Conservation (phyloP, 2,888 invertebrate species). For the Caradrina clavipalpis region DNA sequence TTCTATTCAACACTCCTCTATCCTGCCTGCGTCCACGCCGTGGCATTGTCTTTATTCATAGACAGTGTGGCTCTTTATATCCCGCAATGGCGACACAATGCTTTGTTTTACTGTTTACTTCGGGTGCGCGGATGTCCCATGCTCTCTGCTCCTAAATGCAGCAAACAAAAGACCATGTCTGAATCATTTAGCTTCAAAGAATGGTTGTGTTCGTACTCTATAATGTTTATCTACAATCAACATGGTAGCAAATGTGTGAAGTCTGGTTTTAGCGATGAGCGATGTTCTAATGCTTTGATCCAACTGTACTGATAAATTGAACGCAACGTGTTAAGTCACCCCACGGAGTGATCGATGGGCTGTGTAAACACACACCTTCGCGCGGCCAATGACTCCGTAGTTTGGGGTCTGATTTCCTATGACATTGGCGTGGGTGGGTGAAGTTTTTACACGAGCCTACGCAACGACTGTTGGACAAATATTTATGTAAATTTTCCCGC, state of each 20-base stretch:
- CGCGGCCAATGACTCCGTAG: conserved; percentile 69
- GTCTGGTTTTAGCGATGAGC: conserved; percentile 35
- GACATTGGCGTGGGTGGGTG: conserved; percentile 66
- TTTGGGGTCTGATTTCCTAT: conserved; percentile 63
- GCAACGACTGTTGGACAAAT: conserved; percentile 57
- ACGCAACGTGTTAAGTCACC: conserved; percentile 52
- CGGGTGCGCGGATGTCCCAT: conserved; percentile 57
- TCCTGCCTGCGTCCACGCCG: conserved; percentile 48
- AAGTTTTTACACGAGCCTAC: conserved; percentile 68
- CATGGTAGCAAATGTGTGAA: conserved; percentile 41
- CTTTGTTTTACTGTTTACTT: conserved; percentile 64
- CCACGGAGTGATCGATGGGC: conserved; percentile 62
- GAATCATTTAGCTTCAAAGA: conserved; percentile 42
- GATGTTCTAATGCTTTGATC: conserved; percentile 31
- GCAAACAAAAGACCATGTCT: conserved; percentile 48
- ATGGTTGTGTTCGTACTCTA: conserved; percentile 18
- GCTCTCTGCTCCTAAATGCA: conserved; percentile 44
- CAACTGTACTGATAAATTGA: conserved; percentile 47
- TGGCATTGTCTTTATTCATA: conserved; percentile 63
- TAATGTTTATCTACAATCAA: conserved; percentile 38
- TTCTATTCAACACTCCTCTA: conserved; percentile 62
- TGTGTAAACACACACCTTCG: conserved; percentile 66
- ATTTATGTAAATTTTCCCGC: conserved; percentile 55
- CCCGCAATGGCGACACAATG: conserved; percentile 59
- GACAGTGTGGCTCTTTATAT: conserved; percentile 63